Conservation (phyloP, 1,140 invertebrate species). For the Drosophila ohnishii region DNA sequence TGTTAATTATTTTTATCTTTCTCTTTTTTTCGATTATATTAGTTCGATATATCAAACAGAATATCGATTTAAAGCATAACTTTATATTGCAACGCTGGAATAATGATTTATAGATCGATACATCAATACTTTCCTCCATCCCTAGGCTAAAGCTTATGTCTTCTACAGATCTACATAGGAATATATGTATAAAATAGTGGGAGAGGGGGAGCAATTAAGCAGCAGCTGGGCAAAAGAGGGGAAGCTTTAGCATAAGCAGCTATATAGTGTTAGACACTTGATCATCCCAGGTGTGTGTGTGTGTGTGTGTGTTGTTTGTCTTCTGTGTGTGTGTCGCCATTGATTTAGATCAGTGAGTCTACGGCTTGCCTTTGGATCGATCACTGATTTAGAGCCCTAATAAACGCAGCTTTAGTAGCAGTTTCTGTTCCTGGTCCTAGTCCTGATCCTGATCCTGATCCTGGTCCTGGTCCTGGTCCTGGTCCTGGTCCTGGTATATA, state of each 20-base stretch:
- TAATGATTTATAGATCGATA: neutral
- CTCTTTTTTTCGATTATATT: neutral
- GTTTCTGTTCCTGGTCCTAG: neutral
- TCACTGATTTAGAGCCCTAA: neutral
- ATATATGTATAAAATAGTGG: slow-evolving; percentile 14
- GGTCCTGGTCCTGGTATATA: slow-evolving; percentile 42
- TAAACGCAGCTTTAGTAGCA: neutral
- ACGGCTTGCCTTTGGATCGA: neutral
- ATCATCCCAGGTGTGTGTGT: slow-evolving; percentile 37
- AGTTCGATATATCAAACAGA: neutral
- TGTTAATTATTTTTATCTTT: too few species aligned
- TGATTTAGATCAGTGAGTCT: slow-evolving; percentile 29
- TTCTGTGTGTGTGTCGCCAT: slow-evolving; percentile 26
- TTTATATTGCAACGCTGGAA: neutral
- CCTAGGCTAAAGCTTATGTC: slow-evolving; percentile 1
- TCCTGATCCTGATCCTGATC: neutral
- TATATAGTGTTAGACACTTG: slow-evolving; percentile 64
- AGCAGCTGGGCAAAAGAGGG: slow-evolving; percentile 4
- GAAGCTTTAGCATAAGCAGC: slow-evolving; percentile 20
- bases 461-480: neutral
- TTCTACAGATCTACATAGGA: slow-evolving; percentile 27
- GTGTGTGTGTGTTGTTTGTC: slow-evolving; percentile 29
- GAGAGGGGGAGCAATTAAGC: neutral
- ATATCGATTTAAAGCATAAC: neutral
- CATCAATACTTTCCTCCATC: neutral